Evolutionary conservation across 1,140 invertebrate genomes (phyloP), one percentile per base, ranked within the genome.

Genomic region (Drosophila pallidifrons): DNA sequence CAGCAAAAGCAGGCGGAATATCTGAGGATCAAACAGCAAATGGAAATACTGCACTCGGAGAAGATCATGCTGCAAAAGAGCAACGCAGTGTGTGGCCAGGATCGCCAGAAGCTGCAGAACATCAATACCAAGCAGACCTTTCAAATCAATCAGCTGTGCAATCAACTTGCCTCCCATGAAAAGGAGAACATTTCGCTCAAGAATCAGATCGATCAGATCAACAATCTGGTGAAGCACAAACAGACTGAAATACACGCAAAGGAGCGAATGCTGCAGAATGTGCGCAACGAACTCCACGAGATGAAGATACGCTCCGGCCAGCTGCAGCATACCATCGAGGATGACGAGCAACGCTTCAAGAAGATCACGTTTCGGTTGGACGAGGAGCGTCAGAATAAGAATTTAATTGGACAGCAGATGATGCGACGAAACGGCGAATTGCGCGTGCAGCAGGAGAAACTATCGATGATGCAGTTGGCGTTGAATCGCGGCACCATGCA

Each of bases 361-460:
- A 75, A 93, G 46, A 93, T 96, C 80, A 92, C 94, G 73, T 95
- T 95, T 87, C 94, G 95, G 77, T 55, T 95, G n/a, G 95, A 96
- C 52, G 94, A 94, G 69, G 92, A 94, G 13, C 93, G 93, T 73
- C 95, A 94, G 64, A 95, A 96, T 64, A 93, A 95, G 16, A 95
- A 96, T 79, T 94, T 96, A 49, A 94, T 97, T 1, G 95, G 95
- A 0, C 94, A 95, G 0, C 96, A 97, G 80, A 93, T 97, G 8
- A 95, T 96, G 10, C 93, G 96, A 20, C 92, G 95, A 47, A 97
- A 96, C 81, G 95, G 96, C 70, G 96, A 97, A 89, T 91, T 97
- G 16, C 94, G 93, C 0, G 79, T 95, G 8, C 93, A 96, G 15
- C 95, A 95, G 75, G 95, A 96, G 78, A 96, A 96, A 92, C 94